Base-by-base conservation (phyloP, 2,113 vertebrate genomes). In the Anas platyrhynchos region DNA sequence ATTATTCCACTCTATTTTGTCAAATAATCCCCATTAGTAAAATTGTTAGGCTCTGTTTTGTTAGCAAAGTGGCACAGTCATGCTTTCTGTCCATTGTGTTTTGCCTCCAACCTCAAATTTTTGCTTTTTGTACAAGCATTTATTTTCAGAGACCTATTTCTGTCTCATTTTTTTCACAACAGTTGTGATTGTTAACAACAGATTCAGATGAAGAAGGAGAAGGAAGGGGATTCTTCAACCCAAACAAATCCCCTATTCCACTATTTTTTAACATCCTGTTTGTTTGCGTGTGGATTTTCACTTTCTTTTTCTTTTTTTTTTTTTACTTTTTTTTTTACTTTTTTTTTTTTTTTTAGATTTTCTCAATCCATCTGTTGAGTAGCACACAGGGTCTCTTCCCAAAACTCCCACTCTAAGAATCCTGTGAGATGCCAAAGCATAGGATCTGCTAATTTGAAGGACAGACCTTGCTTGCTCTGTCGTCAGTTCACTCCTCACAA, bases 241-340 rank as follows among this genome's bases (percentile, higher is more conserved):
- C 17, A 44, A 89, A 89, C 3, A 62, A 81, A 82, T 84, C 66
- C 16, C 4, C 16, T 67, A 11, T 16, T 65, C 76, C 27, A 50
- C 8, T 16, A 46, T 32, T 72, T 68, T 36, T 66, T 8, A 7
- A 11, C 25, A 3, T 44, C 75, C 27, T 80, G 26, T 82, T 83
- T 86, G n/a, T 83, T 91, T 95, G 12, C 81, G 12, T 81, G 62
- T 71, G 58, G 11, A 41, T 91, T 93, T 90, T 56, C 54, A 65
- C 0, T 0, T 25, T 73, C 38, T 41, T 41, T 41, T 41, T 6
- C 43, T 44, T 44, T 44, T 16, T 44, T 44, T 18, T 18, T 44
- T 44, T 44, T 18, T 18, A 9, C 4, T 8, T 38, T 38, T 38
- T 46, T 18, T 16, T 43, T 43, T 16, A 6, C 16, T 43, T 43